Evolutionary conservation across 2,888 invertebrate genomes (phyloP), one percentile per base, ranked within the genome.

Genomic region (Acrobasis suavella): DNA sequence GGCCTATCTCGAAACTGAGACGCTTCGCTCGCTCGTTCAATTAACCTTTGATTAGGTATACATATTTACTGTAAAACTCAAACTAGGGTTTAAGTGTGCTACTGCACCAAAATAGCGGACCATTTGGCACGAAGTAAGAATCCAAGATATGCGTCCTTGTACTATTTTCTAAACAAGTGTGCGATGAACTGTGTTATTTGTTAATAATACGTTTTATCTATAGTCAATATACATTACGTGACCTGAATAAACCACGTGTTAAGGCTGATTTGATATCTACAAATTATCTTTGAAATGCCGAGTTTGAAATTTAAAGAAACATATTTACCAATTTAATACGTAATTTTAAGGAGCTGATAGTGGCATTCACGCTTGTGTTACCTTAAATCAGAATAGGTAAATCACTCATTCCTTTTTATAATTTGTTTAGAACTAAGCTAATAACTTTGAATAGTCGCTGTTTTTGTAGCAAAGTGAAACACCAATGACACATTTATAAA

Each of bases 61-160:
- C 10, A n/a, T 46, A 46, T 12, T 12, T 46, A 46, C 1, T 14
- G 14, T 42, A 46, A 14, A 46, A 1, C 14, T 6, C 7, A 46
- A 12, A 46, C 10, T 46, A 14, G 14, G n/a, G n/a, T 14, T n/a
- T n/a, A 46, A 7, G 7, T 14, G 5, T 46, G n/a, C 12, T n/a
- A 37, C 56, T 42, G 56, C 39, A 39, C 56, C 42, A 56, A 42
- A 56, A 56, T 56, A 46, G n/a, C 6, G 46, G 32, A 55, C 38
- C 3, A 46, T 7, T 56, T 56, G 56, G 56, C 56, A 56, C 56
- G 14, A 42, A 42, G 8, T 46, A 12, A 42, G 42, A n/a, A n/a
- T 42, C 46, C 22, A 56, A 56, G 56, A 56, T 39, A 15, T 16
- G 16, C 9, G 56, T 17, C 56, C 56, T 42, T 56, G 56, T 22